These are phyloP conservation scores for Betta splendens DNA, from an alignment of 2,797 vertebrate genomes.

Conservation along the genomic window DNA sequence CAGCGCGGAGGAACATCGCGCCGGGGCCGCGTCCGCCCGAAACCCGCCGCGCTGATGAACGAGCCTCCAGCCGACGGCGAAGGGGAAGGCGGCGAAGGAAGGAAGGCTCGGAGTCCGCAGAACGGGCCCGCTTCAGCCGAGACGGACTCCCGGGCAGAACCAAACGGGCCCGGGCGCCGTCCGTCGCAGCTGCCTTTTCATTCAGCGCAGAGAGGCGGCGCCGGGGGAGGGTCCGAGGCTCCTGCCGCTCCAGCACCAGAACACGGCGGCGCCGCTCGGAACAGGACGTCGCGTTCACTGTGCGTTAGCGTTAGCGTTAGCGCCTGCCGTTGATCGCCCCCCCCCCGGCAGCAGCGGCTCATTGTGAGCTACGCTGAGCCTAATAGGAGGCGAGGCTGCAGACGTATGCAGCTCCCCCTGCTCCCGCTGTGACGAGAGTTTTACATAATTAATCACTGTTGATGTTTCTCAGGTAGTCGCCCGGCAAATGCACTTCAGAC, in stretches of 20 bases:
- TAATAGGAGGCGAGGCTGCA: slow-evolving; percentile 78
- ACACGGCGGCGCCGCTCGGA: slow-evolving; percentile 56
- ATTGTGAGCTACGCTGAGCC: slow-evolving; percentile 77
- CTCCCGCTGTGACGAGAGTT: slow-evolving; percentile 77
- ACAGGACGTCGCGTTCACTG: slow-evolving; percentile 63
- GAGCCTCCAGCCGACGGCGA: slow-evolving; percentile 56
- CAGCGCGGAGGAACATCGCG: slow-evolving; percentile 90
- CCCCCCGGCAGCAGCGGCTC: slow-evolving; percentile 73
- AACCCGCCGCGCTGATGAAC: slow-evolving; percentile 75
- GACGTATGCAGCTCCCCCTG: slow-evolving; percentile 66
- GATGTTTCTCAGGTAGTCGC: slow-evolving; percentile 86
- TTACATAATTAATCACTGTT: slow-evolving; percentile 89
- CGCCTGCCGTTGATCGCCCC: slow-evolving; percentile 72
- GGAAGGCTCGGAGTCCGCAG: slow-evolving; percentile 54
- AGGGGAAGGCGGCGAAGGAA: slow-evolving; percentile 14
- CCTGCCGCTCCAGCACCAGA: slow-evolving; percentile 59
- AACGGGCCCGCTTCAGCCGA: slow-evolving; percentile 41
- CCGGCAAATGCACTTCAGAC: slow-evolving; percentile 81
- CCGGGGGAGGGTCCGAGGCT: slow-evolving; percentile 64
- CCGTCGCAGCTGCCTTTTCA: slow-evolving; percentile 76
- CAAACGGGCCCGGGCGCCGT: slow-evolving; percentile 45
- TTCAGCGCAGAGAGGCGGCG: slow-evolving; percentile 49
- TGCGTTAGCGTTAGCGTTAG: slow-evolving; percentile 27
- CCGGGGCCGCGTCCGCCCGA: slow-evolving; percentile 84
- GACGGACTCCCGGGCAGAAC: slow-evolving; percentile 63